These are phyloP conservation scores for Tethea ocularis DNA, from an alignment of 2,888 invertebrate genomes.

Conservation along the genomic window DNA sequence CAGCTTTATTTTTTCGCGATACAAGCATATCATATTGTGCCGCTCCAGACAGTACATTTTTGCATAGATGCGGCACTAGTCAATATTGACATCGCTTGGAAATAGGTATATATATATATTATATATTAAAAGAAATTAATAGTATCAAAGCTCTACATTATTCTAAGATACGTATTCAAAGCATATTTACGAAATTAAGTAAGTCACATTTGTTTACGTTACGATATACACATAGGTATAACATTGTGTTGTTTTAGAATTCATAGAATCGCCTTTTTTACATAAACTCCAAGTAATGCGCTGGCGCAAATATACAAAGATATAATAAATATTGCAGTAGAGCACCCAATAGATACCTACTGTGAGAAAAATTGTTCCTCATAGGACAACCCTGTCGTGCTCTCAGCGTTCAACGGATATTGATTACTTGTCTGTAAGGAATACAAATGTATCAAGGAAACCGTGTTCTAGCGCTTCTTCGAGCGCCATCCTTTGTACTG, in stretches of 20 bases:
- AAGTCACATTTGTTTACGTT: no score
- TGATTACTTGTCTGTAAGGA: constrained; percentile 80
- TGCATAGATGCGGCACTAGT: constrained; percentile 26
- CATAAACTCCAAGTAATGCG: not conserved
- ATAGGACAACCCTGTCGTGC: constrained; percentile 62
- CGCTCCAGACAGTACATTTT: constrained; percentile 38
- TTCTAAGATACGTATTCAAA: no score
- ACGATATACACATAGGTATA: no score
- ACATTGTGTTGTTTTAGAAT: not conserved
- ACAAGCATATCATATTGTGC: constrained; percentile 61
- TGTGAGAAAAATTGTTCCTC: constrained; percentile 58
- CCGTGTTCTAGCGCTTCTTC: constrained; percentile 58
- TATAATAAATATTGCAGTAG: not conserved
- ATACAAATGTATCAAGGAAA: constrained; percentile 80
- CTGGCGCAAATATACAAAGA: not conserved
- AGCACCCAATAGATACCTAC: constrained; percentile 5
- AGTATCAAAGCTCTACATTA: no score
- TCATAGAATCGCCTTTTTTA: not conserved
- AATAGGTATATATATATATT: not conserved
- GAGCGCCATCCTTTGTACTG: constrained; percentile 68
- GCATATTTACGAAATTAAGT: no score
- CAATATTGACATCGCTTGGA: not conserved
- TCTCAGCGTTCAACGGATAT: constrained; percentile 70
- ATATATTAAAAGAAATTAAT: no score
- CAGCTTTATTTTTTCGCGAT: constrained; percentile 72